Base-by-base conservation (phyloP, 2,113 vertebrate species). In the Cochlearius cochlearius region DNA sequence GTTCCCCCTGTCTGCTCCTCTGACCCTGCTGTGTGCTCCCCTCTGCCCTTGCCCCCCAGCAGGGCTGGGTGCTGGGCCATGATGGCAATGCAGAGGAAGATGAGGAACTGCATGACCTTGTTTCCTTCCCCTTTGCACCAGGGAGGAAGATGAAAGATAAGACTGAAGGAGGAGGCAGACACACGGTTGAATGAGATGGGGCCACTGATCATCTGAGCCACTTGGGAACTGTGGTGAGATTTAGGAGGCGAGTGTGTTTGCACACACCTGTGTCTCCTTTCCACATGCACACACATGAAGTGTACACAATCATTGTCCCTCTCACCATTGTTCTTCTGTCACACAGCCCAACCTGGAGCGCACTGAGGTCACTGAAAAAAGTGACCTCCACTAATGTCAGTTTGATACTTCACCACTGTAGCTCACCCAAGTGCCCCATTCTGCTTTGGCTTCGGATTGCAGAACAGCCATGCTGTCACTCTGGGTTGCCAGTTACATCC, bases 221-320 rank as follows among this genome's bases (percentile, higher is more conserved):
- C 21, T 14, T 18, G 53, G 43, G 56, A 86, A 32, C 15, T 43
- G 17, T 26, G 56, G n/a, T 18, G 76, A 69, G 21, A n/a, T 64
- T 60, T 64, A 29, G 29, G 41, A 67, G n/a, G 7, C 0, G 4
- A 27, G 30, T 39, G 56, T 36, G 27, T 71, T 58, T 69, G 56
- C 17, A 7, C 9, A 56, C 22, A 11, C 11, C 9, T 30, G 1
- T 3, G 6, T 32, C 16, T 74, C 16, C 13, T 36, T 72, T 82
- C 21, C 25, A 27, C 15, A 9, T 8, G 17, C 29, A 15, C 10
- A 11, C 26, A 9, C 0, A 0, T 5, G 32, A 55, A 50, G 32
- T 4, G 17, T 34, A 49, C 12, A 19, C 12, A 60, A 22, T 38
- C 13, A 5, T 1, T 41, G 19, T 38, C 39, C 43, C 30, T 26